Base-by-base conservation (phyloP, 2,888 invertebrate genomes). In the Tipula unca region DNA sequence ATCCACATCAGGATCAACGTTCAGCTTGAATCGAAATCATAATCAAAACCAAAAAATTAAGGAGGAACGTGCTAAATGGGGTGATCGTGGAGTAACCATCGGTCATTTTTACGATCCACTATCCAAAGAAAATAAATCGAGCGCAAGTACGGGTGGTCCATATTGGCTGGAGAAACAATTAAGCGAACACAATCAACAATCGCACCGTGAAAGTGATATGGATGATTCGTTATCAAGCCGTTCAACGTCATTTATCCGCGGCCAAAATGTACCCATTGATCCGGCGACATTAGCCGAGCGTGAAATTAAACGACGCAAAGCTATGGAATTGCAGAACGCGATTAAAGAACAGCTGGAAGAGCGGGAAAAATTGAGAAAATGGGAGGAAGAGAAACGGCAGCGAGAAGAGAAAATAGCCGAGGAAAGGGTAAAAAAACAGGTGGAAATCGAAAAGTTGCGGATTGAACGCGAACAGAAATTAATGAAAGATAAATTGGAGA, bases 331-430 rank as follows among this genome's bases (percentile, higher is more conserved):
- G 87, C 98, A 98, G 90, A 94, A 95, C 86, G 96, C 96, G 14
- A 96, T 97, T 88, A 93, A 95, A 88, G 94, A 94, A 89, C 97
- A 98, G 90, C 92, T 98, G 85, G 95, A 96, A 89, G 97, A 97
- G 89, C 93, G 95, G 83, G 96, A 97, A 88, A 92, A 93, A 88
- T 92, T 93, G 85, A 93, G 95, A 14, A 94, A 94, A 88, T 95
- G 95, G 90, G 97, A 98, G 89, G 93, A 94, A 87, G 96, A 96
- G 89, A 92, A 92, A 85, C 93, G 94, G 87, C 90, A 95, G 87
- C 93, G 92, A 88, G 97, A 97, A 90, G 98, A 98, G 89, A 92
- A 93, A 87, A 92, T 95, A 87, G 97, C 97, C 90, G 97, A 97
- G 89, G 92, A 94, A 87, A 92, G 96, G 86, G 92, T 97, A 86